These are phyloP conservation scores for Oostethus manadensis DNA, from an alignment of 2,113 vertebrate genomes.

Conservation along the genomic window DNA sequence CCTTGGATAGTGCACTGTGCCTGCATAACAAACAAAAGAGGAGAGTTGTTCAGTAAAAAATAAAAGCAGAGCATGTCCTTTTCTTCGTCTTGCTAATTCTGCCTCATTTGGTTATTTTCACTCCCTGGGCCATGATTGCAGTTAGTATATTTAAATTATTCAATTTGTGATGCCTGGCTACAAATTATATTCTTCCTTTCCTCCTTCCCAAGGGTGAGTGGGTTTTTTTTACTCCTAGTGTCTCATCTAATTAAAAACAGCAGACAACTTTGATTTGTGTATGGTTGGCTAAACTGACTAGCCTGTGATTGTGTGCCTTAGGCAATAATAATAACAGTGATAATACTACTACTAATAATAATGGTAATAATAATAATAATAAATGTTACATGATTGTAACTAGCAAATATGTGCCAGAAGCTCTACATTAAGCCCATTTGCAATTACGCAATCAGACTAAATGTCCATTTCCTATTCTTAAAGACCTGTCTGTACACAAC, in stretches of 20 bases:
- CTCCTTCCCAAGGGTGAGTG: constrained; percentile 10
- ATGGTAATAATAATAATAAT: no score
- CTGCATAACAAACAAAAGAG: constrained; percentile 21
- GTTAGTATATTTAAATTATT: constrained; percentile 55
- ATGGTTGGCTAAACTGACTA: constrained; percentile 10
- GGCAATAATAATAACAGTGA: no score
- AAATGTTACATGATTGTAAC: background rate
- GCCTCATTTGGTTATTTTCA: constrained; percentile 35
- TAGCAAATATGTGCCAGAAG: no score
- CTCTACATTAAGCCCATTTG: no score
- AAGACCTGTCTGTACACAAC: no score
- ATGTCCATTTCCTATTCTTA: no score
- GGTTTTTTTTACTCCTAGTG: constrained; percentile 31
- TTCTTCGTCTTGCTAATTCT: background rate
- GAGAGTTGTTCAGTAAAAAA: background rate
- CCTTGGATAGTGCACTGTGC: background rate
- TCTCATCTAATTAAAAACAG: constrained; percentile 18
- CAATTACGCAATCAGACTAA: no score
- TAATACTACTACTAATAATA: no score
- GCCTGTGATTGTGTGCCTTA: background rate
- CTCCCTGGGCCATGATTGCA: constrained; percentile 35
- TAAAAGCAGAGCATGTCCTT: background rate
- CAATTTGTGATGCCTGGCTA: constrained; percentile 46
- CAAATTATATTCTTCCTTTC: constrained; percentile 39
- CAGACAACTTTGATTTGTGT: constrained; percentile 29